Evolutionary conservation across 1,140 invertebrate species (phyloP).

Genomic region (Atta colombica): DNA sequence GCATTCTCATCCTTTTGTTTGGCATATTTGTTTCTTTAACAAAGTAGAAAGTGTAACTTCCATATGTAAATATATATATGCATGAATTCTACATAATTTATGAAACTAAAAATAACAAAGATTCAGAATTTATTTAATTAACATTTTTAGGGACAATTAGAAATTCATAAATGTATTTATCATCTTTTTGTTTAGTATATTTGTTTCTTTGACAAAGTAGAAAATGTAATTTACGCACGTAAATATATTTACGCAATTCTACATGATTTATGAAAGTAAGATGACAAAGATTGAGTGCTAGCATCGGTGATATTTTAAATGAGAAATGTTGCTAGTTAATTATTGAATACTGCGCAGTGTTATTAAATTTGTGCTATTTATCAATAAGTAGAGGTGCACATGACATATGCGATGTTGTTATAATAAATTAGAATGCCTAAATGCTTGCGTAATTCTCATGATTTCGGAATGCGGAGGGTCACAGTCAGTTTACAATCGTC

Average conservation of each 20-base stretch:
- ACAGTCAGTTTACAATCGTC: constrained; percentile 60
- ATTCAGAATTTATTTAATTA: background rate
- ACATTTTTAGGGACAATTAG: background rate
- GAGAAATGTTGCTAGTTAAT: constrained; percentile 29
- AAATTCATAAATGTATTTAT: background rate
- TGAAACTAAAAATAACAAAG: background rate
- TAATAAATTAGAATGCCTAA: constrained; percentile 50
- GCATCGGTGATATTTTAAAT: background rate
- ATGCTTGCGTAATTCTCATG: constrained; percentile 50
- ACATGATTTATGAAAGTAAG: constrained; percentile 6
- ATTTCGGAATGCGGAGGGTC: constrained; percentile 53
- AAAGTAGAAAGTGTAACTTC: background rate
- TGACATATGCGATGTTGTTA: background rate
- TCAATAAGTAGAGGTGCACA: background rate
- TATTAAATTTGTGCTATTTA: constrained; percentile 19
- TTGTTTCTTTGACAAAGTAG: background rate
- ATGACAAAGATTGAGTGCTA: background rate
- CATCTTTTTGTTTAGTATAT: background rate
- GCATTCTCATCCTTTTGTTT: background rate
- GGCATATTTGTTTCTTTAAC: background rate
- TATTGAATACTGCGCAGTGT: background rate
- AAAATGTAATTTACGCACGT: background rate
- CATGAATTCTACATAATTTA: background rate
- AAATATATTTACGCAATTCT: background rate
- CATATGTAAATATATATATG: background rate